phyloP scores from a whole-genome alignment of 2,113 vertebrate species.

The Trichomycterus rosablanca region DNA sequence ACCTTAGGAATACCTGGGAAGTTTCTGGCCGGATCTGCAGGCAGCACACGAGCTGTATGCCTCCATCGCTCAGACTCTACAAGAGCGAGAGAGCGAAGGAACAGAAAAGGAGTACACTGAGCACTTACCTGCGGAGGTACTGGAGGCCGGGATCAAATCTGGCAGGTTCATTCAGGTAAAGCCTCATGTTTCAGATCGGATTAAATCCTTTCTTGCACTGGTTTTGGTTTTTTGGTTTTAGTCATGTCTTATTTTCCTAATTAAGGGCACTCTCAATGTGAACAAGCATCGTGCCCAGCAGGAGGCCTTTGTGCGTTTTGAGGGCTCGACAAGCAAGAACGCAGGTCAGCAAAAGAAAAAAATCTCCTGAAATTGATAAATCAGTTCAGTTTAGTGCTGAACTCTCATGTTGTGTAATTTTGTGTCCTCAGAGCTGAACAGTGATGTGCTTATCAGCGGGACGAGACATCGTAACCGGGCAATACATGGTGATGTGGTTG shows the following conservation, averaged over 20 bases:
- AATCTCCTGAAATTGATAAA: too few relatives aligned
- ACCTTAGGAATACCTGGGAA: constrained; percentile 83
- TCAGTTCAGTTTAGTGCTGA: too few relatives aligned
- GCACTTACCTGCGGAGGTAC: constrained; percentile 76
- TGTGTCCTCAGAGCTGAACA: constrained; percentile 66
- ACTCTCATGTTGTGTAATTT: not conserved
- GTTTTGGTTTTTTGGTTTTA: too few relatives aligned
- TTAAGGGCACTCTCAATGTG: constrained; percentile 81
- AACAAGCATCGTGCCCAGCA: constrained; percentile 85
- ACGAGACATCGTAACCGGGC: constrained; percentile 84
- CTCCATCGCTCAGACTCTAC: constrained; percentile 78
- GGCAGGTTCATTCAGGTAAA: constrained; percentile 80
- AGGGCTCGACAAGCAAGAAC: constrained; percentile 74
- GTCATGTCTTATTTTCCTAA: constrained; percentile 1
- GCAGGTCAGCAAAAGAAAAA: constrained; percentile 70
- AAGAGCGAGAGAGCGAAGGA: constrained; percentile 74
- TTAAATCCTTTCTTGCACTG: too few relatives aligned
- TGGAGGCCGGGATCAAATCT: constrained; percentile 93
- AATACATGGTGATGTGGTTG: constrained; percentile 82
- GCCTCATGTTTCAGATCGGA: not conserved
- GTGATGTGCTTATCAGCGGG: constrained; percentile 78
- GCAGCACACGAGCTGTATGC: constrained; percentile 78
- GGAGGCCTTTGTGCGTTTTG: constrained; percentile 79
- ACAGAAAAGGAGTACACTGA: constrained; percentile 83
- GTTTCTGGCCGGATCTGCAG: constrained; percentile 85